A percentile compares a stretch with the other conserved stretches of the same genome.
Evolutionary conservation across 2,113 vertebrate genomes (phyloP).

Genomic region (Melanostigma gelatinosum): DNA sequence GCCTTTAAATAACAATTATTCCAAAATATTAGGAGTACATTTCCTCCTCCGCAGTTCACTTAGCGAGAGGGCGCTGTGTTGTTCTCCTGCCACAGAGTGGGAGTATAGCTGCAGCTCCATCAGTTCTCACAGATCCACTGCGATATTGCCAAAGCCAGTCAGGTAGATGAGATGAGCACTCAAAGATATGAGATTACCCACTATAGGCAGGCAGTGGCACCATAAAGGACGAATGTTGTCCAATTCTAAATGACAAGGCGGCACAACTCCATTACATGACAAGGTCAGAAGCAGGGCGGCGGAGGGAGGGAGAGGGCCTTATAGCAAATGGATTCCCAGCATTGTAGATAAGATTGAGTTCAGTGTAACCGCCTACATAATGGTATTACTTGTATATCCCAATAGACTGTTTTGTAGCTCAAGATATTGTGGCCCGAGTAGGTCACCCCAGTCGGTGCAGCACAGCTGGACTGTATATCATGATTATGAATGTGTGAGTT

Average conservation of each 20-base stretch:
- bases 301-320: conserved; percentile 9
- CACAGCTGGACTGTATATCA: not conserved
- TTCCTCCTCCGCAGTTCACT: conserved; percentile 37
- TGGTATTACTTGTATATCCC: conserved; percentile 60
- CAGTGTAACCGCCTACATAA: conserved; percentile 51
- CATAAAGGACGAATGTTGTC: conserved; percentile 66
- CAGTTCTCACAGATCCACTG: conserved; percentile 16
- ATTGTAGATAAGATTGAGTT: conserved; percentile 66
- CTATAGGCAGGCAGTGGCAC: conserved; percentile 37
- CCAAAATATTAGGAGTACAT: conserved; percentile 18
- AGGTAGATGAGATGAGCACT: conserved; percentile 64
- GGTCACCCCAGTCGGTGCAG: conserved; percentile 8
- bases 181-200: conserved; percentile 56
- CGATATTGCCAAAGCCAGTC: conserved; percentile 59
- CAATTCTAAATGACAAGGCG: conserved; percentile 66
- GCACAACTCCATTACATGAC: conserved; percentile 66
- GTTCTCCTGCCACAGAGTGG: conserved; percentile 37
- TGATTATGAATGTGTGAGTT: not conserved
- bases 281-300: conserved; percentile 67
- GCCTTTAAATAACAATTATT: conserved; percentile 42
- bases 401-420: conserved; percentile 26
- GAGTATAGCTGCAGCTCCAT: conserved; percentile 35
- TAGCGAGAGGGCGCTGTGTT: conserved; percentile 15
- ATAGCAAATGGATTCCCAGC: conserved; percentile 60
- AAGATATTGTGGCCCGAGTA: conserved; percentile 28